Evolutionary conservation across 2,888 invertebrate genomes (phyloP).

Genomic region (Cacoxenus indagator): DNA sequence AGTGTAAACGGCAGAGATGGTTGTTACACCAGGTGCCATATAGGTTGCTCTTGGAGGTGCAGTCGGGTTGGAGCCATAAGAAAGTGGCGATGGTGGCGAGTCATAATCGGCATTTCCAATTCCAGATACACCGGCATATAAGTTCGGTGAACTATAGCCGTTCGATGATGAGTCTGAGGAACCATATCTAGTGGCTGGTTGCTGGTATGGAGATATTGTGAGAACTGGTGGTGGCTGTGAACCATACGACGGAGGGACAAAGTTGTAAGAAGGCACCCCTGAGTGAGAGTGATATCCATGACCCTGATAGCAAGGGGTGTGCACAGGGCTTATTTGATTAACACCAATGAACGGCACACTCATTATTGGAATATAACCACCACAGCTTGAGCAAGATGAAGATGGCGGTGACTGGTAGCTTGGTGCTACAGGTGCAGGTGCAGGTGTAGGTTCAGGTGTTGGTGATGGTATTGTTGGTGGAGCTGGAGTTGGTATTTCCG

Average conservation of each 20-base stretch:
- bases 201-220: not conserved
- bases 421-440: not conserved
- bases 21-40: conserved; percentile 10
- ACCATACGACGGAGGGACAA: not conserved
- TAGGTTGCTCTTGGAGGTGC: not conserved
- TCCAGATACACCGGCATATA: not conserved
- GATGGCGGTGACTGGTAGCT: conserved; percentile 21
- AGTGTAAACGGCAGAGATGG: conserved; percentile 5
- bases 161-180: not conserved
- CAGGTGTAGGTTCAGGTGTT: not conserved
- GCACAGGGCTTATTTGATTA: conserved; percentile 3
- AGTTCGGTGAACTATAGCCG: not conserved
- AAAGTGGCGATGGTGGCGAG: not conserved
- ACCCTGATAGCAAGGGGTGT: not conserved
- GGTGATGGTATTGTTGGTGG: not conserved
- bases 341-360: conserved; percentile 40
- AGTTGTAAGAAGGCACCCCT: too few relatives aligned
- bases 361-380: conserved; percentile 37
- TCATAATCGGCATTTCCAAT: not conserved
- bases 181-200: not conserved
- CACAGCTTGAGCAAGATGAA: conserved; percentile 37
- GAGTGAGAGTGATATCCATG: too few relatives aligned
- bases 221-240: too few relatives aligned
- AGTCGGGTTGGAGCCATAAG: not conserved
- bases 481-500: not conserved